Evolutionary conservation across 2,113 vertebrate genomes (phyloP), one percentile per base, ranked within the genome.

Genomic region (Tamias sibiricus): DNA sequence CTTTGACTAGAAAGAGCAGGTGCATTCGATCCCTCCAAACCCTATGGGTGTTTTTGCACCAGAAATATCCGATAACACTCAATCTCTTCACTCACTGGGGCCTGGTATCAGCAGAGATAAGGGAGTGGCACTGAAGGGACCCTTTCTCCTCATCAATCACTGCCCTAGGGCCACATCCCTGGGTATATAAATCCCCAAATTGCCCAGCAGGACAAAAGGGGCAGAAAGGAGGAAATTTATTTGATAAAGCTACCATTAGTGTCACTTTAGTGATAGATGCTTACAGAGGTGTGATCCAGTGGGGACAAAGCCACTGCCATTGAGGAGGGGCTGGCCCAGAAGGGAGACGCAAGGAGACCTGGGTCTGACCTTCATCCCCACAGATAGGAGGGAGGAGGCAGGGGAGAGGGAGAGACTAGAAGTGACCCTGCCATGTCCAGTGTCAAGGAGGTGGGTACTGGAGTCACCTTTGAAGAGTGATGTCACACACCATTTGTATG

Each of bases 181-280:
- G 91, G 96, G 74, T 92, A 44, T 96, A 93, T 96, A 98, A 98
- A 98, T 98, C 97, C 98, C 97, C 96, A 97, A 97, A 97, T 98
- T 97, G 97, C 57, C 77, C 74, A 40, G 52, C 57, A 85, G 91
- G 85, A 62, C 84, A 84, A 71, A 94, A 44, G 76, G 75, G 81
- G 59, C 97, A 96, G 96, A 96, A 90, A 92, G 97, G 95, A 97
- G 96, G 93, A 97, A 98, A 98, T 98, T 97, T 97, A 91, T 59
- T 97, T 97, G 98, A 99, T 98, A 98, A 98, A 98, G 96, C 97
- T 96, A 76, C 97, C 97, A 98, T 98, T 98, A 98, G 92, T 98
- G 98, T 98, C 97, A 97, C 91, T 79, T 98, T 72, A 90, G 93
- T 66, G 90, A 93, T 16, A 93, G 94, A 85, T 84, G 80, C 74